Evolutionary conservation across 2,888 invertebrate species (phyloP).

Genomic region (Amiota minor): DNA sequence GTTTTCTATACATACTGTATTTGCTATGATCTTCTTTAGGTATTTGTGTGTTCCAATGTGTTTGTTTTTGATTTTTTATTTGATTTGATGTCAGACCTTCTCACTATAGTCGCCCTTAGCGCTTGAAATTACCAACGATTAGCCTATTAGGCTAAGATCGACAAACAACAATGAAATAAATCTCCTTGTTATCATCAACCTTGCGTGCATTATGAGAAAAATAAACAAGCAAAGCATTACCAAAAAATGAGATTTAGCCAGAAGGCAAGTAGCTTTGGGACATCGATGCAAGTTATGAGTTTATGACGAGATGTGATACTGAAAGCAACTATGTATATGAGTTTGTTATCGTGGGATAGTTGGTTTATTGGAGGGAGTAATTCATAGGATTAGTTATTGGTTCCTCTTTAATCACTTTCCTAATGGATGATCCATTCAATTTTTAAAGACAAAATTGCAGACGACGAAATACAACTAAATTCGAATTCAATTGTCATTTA

Average conservation of each 20-base stretch:
- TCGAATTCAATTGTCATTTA: too few species aligned
- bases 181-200: not conserved
- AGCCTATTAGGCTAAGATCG: constrained; percentile 65
- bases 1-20: not conserved
- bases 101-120: not conserved
- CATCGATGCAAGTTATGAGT: too few species aligned
- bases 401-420: too few species aligned
- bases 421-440: too few species aligned
- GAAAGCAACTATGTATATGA: too few species aligned
- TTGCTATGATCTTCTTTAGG: constrained; percentile 39
- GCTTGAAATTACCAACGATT: constrained; percentile 62
- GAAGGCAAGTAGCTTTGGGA: constrained; percentile 29
- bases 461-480: too few species aligned
- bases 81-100: not conserved
- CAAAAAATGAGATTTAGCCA: too few species aligned
- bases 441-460: too few species aligned
- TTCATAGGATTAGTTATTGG: too few species aligned
- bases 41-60: constrained; percentile 28
- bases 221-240: constrained; percentile 50
- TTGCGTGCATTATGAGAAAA: constrained; percentile 59
- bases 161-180: constrained; percentile 10
- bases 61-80: constrained; percentile 32
- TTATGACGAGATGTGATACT: too few species aligned
- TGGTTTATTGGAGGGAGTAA: not conserved
- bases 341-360: constrained; percentile 53